Evolutionary conservation across 2,888 invertebrate genomes (phyloP).

Genomic region (Cryptophagus acutangulus): DNA sequence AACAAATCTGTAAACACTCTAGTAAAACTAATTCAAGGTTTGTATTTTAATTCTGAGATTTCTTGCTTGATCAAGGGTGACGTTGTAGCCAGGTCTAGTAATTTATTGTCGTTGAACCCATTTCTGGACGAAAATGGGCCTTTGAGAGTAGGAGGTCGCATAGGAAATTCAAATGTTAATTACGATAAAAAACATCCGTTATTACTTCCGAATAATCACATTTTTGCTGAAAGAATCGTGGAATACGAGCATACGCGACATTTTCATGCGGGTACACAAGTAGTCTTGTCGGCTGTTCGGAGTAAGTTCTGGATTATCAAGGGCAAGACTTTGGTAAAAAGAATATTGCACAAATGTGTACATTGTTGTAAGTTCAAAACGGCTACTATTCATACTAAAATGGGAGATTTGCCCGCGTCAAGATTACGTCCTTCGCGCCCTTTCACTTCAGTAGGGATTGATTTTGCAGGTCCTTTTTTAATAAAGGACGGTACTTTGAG

Average conservation of each 20-base stretch:
- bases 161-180: conserved; percentile 12
- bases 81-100: neutral
- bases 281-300: conserved; percentile 10
- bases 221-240: conserved; percentile 16
- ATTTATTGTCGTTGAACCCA: conserved; percentile 8
- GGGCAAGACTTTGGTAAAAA: conserved; percentile 9
- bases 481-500: conserved; percentile 19
- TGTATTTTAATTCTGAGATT: neutral
- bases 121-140: conserved; percentile 10
- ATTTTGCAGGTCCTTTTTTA: conserved; percentile 29
- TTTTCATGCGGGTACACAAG: conserved; percentile 15
- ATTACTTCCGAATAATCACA: conserved; percentile 13
- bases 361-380: conserved; percentile 18
- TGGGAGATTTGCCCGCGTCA: conserved; percentile 18
- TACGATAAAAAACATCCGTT: conserved; percentile 17
- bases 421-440: conserved; percentile 11
- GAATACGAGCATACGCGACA: conserved; percentile 7
- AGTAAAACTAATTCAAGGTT: neutral
- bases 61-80: neutral
- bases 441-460: conserved; percentile 21
- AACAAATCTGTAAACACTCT: too few relatives aligned
- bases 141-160: conserved; percentile 17
- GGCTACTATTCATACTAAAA: conserved; percentile 5
- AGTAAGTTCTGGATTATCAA: conserved; percentile 14
- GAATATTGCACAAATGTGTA: conserved; percentile 11